A percentile compares a stretch with the other conserved stretches of the same genome.
These are phyloP conservation scores for Ornithoptera alexandrae DNA, from an alignment of 2,888 invertebrate species.

Conservation along the genomic window DNA sequence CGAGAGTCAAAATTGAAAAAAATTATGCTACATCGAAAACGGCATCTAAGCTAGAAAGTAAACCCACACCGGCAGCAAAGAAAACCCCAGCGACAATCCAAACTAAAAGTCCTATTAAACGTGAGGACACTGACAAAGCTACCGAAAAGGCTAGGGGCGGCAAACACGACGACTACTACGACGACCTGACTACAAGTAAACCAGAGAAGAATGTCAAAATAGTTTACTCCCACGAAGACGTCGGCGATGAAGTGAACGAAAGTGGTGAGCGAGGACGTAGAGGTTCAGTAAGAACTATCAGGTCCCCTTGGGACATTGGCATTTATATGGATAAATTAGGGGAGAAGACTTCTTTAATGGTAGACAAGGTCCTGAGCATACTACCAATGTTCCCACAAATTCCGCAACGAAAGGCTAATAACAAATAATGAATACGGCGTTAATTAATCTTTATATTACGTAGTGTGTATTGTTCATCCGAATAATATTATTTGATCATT, in stretches of 20 bases:
- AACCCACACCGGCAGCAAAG: slow-evolving; percentile 31
- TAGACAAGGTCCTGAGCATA: slow-evolving; percentile 46
- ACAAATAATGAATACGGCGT: neutral
- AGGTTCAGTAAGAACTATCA: slow-evolving; percentile 40
- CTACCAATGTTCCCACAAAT: slow-evolving; percentile 56
- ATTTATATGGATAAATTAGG: slow-evolving; percentile 42
- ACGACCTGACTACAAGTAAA: slow-evolving; percentile 46
- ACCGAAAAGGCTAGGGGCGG: slow-evolving; percentile 19
- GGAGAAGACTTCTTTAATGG: slow-evolving; percentile 40
- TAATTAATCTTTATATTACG: neutral
- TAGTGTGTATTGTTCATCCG: neutral
- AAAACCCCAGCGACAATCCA: slow-evolving; percentile 38
- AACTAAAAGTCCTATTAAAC: slow-evolving; percentile 40
- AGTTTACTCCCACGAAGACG: slow-evolving; percentile 40
- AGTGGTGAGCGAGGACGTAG: slow-evolving; percentile 44
- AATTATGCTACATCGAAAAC: slow-evolving; percentile 24
- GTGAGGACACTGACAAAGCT: slow-evolving; percentile 2
- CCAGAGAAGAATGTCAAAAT: slow-evolving; percentile 36
- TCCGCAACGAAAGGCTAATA: slow-evolving; percentile 32
- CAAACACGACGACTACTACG: slow-evolving; percentile 42
- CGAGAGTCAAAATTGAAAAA: slow-evolving; percentile 45
- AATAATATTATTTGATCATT: neutral
- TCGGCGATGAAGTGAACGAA: slow-evolving; percentile 48
- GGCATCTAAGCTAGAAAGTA: slow-evolving; percentile 22
- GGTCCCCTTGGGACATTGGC: slow-evolving; percentile 49